phyloP scores from a whole-genome alignment of 2,888 invertebrate genomes.

The Malthinus seriepunctatus region DNA sequence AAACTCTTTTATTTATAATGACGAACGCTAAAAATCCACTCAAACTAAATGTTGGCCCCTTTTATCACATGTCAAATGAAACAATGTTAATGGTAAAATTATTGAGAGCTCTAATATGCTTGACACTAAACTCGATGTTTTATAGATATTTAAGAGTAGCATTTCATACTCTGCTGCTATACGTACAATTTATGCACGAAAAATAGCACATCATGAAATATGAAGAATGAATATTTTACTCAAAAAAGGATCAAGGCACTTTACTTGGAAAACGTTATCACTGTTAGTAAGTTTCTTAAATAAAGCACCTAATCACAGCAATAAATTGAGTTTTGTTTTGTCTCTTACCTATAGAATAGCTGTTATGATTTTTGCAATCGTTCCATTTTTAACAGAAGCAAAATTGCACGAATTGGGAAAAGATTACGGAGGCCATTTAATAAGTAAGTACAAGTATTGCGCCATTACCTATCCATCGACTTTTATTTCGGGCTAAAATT shows the following conservation, averaged over 20 bases:
- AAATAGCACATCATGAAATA: too few species aligned
- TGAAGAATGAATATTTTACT: too few species aligned
- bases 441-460: conserved; percentile 30
- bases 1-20: conserved; percentile 34
- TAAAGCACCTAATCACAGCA: not conserved
- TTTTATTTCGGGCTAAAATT: conserved; percentile 23
- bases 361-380: not conserved
- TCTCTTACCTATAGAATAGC: not conserved
- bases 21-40: conserved; percentile 37
- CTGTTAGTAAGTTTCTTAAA: too few species aligned
- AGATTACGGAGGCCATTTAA: conserved; percentile 27
- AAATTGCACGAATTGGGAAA: too few species aligned
- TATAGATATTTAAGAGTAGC: not conserved
- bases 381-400: not conserved
- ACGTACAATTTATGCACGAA: too few species aligned
- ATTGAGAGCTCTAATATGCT: not conserved
- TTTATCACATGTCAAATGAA: conserved; percentile 38
- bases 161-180: not conserved
- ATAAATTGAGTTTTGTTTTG: not conserved
- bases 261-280: too few species aligned
- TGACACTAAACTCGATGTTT: not conserved
- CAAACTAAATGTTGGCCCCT: conserved; percentile 36
- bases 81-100: conserved; percentile 13
- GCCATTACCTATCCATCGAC: conserved; percentile 19
- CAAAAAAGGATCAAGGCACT: too few species aligned